Evolutionary conservation across 2,888 invertebrate genomes (phyloP), one percentile per base, ranked within the genome.

Genomic region (Drosophila subquinaria): DNA sequence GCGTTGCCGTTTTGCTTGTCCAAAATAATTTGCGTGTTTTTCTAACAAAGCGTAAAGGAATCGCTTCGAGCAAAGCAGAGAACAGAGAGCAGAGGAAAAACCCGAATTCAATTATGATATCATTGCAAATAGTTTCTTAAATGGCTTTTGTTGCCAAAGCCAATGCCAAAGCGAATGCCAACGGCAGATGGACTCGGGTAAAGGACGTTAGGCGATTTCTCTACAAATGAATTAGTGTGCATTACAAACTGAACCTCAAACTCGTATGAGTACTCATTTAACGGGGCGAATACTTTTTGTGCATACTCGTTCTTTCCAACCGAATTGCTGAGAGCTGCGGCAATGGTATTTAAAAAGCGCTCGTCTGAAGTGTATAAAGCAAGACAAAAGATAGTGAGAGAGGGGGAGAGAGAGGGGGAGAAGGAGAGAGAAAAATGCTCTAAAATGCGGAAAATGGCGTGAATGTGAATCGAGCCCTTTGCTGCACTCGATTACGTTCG

Each of bases 71-170:
- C 68, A 9, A 56, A 38, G 45, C 51, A 33, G 45, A 51, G 63
- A 62, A 10, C 30, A 47, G 13, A 17, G 30, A 42, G 5, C 27
- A 5, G 27, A 27, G 27, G n/a, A 45, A 73, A 59, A 30, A 5
- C 56, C 57, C 71, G 63, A 79, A 84, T 85, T 88, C 84, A 84
- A 84, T 84, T 88, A 84, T 82, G 88, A 71, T 74, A 82, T 77
- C 64, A 81, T 84, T 81, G 79, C 68, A 81, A 82, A 74, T 85
- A 74, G 82, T 88, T 76, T 36, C 52, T 66, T 66, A 70, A 77
- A 77, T 66, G 70, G 45, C 60, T 66, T 63, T 76, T 77, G 73
- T 68, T 71, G 48, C 53, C 57, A 57, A 30, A 38, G 72, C 59
- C 20, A 20, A 20, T 20, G 20, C 20, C 43, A 53, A 45, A 38